These are phyloP conservation scores for Zaprionus ghesquierei DNA, from an alignment of 1,140 invertebrate species.

Conservation along the genomic window DNA sequence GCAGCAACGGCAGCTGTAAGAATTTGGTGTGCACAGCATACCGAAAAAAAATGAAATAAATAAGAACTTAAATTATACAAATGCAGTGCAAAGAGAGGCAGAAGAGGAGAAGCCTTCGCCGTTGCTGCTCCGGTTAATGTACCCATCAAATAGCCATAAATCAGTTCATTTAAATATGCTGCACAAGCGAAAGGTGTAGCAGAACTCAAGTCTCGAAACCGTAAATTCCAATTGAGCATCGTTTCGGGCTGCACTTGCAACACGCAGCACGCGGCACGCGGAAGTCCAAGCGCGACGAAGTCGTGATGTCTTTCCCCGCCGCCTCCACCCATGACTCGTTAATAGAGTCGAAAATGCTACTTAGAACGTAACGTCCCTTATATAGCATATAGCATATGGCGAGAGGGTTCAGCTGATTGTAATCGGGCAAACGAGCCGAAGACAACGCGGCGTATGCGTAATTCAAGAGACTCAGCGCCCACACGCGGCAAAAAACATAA, in stretches of 20 bases:
- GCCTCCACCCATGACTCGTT: background rate
- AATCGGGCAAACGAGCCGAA: slow-evolving; percentile 40
- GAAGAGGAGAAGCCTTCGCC: background rate
- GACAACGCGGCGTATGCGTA: slow-evolving; percentile 63
- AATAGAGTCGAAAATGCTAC: background rate
- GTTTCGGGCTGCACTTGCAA: background rate
- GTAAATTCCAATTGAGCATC: slow-evolving; percentile 53
- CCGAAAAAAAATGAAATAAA: slow-evolving; percentile 11
- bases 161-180: slow-evolving; percentile 70
- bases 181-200: slow-evolving; percentile 48
- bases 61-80: slow-evolving; percentile 57
- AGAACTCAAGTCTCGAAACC: slow-evolving; percentile 22
- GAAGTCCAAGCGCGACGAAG: background rate
- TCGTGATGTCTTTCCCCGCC: background rate
- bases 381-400: background rate
- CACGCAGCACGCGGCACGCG: background rate
- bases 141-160: slow-evolving; percentile 76
- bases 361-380: slow-evolving; percentile 21
- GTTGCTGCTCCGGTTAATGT: slow-evolving; percentile 46
- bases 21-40: slow-evolving; percentile 49
- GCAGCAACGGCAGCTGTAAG: slow-evolving; percentile 38
- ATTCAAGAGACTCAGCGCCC: slow-evolving; percentile 42
- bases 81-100: background rate
- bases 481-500: slow-evolving; percentile 25
- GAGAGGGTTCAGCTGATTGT: slow-evolving; percentile 34